A percentile compares a stretch with the other conserved stretches of the same genome.
Evolutionary conservation across 1,140 invertebrate species (phyloP).

Genomic region (Pogonognathellus flavescens): DNA sequence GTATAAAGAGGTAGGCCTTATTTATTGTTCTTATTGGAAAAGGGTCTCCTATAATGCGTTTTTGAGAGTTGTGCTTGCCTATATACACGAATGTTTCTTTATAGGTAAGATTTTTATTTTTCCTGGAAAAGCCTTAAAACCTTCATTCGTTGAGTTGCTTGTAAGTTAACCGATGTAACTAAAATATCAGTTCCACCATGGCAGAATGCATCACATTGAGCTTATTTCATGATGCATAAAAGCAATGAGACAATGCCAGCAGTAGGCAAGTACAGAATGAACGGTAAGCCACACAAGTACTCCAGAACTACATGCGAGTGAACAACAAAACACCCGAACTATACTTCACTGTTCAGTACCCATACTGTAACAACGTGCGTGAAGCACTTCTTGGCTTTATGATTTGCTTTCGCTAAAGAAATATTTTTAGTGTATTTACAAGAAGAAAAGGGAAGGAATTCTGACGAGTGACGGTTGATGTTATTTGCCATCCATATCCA

Average conservation of each 20-base stretch:
- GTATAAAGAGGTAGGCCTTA: too few relatives aligned
- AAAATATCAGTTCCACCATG: neutral
- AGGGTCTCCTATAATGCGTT: too few relatives aligned
- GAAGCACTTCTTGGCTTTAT: neutral
- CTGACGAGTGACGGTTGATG: constrained; percentile 12
- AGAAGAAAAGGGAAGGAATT: neutral
- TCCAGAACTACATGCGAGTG: too few relatives aligned
- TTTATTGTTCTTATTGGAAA: too few relatives aligned
- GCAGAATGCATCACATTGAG: neutral
- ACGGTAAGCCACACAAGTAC: too few relatives aligned
- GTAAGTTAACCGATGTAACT: neutral
- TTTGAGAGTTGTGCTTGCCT: too few relatives aligned
- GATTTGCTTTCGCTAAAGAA: neutral
- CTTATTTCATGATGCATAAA: neutral
- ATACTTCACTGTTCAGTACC: too few relatives aligned
- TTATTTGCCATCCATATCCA: neutral
- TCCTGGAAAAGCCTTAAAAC: constrained; percentile 21
- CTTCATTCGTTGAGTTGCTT: neutral
- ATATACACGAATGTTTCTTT: too few relatives aligned
- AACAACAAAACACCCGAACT: too few relatives aligned
- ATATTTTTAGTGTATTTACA: constrained; percentile 9
- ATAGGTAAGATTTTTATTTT: constrained; percentile 21
- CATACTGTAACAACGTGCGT: too few relatives aligned
- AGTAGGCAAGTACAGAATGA: too few relatives aligned
- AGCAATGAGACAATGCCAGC: too few relatives aligned